Evolutionary conservation across 2,888 invertebrate species (phyloP).

Genomic region (Chalcosyrphus nemorum): DNA sequence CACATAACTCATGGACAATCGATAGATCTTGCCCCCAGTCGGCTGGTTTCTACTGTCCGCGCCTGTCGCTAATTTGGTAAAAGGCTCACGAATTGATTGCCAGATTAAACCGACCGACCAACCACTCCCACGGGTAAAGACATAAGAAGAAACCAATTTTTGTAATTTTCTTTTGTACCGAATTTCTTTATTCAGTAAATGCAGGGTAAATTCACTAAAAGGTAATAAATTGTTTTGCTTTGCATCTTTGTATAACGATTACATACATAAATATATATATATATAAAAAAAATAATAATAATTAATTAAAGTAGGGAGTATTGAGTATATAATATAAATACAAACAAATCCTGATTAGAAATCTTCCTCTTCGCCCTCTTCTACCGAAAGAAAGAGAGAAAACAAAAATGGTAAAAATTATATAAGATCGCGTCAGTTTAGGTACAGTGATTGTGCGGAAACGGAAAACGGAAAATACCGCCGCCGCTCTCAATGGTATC

Average conservation of each 20-base stretch:
- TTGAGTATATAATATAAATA: slow-evolving; percentile 34
- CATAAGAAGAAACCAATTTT: neutral
- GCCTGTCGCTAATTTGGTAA: slow-evolving; percentile 11
- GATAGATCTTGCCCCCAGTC: neutral
- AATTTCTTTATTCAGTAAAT: slow-evolving; percentile 82
- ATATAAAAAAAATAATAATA: slow-evolving; percentile 57
- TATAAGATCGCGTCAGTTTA: slow-evolving; percentile 24
- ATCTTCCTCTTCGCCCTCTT: neutral
- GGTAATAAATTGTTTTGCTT: slow-evolving; percentile 60
- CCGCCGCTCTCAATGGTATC: slow-evolving; percentile 74
- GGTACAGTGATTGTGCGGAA: slow-evolving; percentile 5
- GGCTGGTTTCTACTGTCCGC: neutral
- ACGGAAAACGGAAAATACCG: too few species aligned
- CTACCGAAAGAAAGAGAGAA: slow-evolving; percentile 12
- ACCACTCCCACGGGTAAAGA: neutral
- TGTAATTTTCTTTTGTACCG: slow-evolving; percentile 79
- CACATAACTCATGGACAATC: neutral
- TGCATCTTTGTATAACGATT: slow-evolving; percentile 56
- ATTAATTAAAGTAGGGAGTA: slow-evolving; percentile 53
- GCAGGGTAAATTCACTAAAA: slow-evolving; percentile 77
- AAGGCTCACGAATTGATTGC: slow-evolving; percentile 40
- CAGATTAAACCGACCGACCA: neutral
- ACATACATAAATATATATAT: slow-evolving; percentile 69
- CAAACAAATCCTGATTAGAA: slow-evolving; percentile 41
- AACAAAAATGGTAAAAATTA: slow-evolving; percentile 15